Evolutionary conservation across 2,113 vertebrate genomes (phyloP).

Genomic region (Nothocercus nigrocapillus): DNA sequence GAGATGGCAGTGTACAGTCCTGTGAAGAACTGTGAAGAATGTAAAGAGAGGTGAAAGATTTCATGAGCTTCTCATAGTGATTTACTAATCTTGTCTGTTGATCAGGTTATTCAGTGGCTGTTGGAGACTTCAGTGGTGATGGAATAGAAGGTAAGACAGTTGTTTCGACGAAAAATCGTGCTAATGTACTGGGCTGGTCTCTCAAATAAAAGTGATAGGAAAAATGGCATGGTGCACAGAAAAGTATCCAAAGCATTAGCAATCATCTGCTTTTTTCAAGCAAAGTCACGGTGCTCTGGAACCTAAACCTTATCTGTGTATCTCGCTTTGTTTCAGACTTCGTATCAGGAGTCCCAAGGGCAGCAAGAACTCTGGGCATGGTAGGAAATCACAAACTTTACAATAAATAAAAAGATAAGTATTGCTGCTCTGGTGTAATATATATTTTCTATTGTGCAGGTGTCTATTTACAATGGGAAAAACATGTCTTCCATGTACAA

Average conservation of each 20-base stretch:
- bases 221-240: background rate
- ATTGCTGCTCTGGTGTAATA: background rate
- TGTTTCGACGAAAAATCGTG: background rate
- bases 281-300: background rate
- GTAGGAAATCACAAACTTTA: conserved; percentile 75
- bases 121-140: conserved; percentile 92
- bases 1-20: background rate
- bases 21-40: background rate
- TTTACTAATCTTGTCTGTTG: background rate
- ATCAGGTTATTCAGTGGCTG: conserved; percentile 93
- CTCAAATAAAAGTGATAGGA: background rate
- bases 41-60: background rate
- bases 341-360: conserved; percentile 94
- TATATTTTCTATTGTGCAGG: conserved; percentile 75
- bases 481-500: conserved; percentile 94
- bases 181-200: background rate
- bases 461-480: conserved; percentile 91
- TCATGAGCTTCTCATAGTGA: background rate
- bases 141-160: conserved; percentile 85
- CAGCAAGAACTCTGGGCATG: conserved; percentile 92
- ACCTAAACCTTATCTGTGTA: background rate
- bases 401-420: background rate
- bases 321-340: conserved; percentile 84
- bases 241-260: background rate
- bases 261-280: background rate